These are phyloP conservation scores for Falco biarmicus DNA, from an alignment of 2,797 vertebrate species.

Conservation along the genomic window DNA sequence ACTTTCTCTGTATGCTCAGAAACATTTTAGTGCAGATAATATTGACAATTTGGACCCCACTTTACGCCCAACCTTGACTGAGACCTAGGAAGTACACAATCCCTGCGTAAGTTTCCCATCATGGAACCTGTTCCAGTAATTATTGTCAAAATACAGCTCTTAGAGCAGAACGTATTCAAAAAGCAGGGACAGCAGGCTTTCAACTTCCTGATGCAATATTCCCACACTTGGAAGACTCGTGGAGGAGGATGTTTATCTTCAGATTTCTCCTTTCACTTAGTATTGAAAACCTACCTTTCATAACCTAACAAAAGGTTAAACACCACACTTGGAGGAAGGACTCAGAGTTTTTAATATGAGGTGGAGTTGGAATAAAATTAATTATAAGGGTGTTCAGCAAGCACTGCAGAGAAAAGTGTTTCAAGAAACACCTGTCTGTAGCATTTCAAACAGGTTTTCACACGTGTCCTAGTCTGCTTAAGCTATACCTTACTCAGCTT, in stretches of 20 bases:
- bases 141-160: neutral
- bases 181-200: neutral
- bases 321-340: neutral
- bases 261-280: neutral
- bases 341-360: neutral
- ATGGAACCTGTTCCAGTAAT: neutral
- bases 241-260: neutral
- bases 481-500: neutral
- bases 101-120: fast-evolving
- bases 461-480: neutral
- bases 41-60: neutral
- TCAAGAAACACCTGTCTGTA: neutral
- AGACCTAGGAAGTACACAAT: neutral
- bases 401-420: neutral
- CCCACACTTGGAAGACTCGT: neutral
- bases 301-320: neutral
- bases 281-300: neutral
- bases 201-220: neutral
- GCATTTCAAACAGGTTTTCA: neutral
- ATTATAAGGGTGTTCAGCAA: neutral
- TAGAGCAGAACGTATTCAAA: neutral
- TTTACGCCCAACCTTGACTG: neutral
- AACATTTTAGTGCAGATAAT: neutral
- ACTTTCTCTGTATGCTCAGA: neutral
- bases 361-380: neutral